These are phyloP conservation scores for Keiferia lycopersicella DNA, from an alignment of 2,888 invertebrate genomes.

Conservation along the genomic window DNA sequence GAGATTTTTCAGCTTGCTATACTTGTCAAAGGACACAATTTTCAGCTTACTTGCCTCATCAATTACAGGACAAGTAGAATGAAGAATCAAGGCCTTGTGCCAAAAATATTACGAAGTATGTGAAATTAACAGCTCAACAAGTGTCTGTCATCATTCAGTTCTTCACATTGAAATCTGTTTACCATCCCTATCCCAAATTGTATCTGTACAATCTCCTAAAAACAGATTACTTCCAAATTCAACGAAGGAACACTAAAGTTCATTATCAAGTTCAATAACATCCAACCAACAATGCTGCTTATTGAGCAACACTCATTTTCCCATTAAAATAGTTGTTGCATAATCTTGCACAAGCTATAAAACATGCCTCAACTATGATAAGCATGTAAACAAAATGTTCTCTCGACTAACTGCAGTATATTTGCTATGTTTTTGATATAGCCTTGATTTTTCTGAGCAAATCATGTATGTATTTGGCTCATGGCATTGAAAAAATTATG, in stretches of 20 bases:
- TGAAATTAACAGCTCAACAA: too few species aligned
- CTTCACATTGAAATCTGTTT: too few species aligned
- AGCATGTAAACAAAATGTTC: slow-evolving; percentile 23
- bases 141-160: too few species aligned
- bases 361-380: slow-evolving; percentile 22
- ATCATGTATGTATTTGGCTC: background rate
- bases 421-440: background rate
- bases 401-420: slow-evolving; percentile 9
- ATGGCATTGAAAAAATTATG: background rate
- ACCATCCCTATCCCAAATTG: slow-evolving; percentile 16
- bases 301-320: slow-evolving; percentile 17
- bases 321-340: slow-evolving; percentile 33
- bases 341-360: slow-evolving; percentile 30
- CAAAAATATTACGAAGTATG: too few species aligned
- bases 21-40: background rate
- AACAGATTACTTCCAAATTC: background rate
- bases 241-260: slow-evolving; percentile 29
- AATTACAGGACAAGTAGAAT: background rate
- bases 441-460: background rate
- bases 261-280: slow-evolving; percentile 43
- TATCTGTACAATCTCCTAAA: slow-evolving; percentile 10
- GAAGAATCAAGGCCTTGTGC: too few species aligned
- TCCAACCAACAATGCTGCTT: slow-evolving; percentile 19
- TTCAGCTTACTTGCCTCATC: background rate
- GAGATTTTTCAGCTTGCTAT: slow-evolving; percentile 14